Base-by-base conservation (phyloP, 1,140 invertebrate species). In the Bombus waltoni region DNA sequence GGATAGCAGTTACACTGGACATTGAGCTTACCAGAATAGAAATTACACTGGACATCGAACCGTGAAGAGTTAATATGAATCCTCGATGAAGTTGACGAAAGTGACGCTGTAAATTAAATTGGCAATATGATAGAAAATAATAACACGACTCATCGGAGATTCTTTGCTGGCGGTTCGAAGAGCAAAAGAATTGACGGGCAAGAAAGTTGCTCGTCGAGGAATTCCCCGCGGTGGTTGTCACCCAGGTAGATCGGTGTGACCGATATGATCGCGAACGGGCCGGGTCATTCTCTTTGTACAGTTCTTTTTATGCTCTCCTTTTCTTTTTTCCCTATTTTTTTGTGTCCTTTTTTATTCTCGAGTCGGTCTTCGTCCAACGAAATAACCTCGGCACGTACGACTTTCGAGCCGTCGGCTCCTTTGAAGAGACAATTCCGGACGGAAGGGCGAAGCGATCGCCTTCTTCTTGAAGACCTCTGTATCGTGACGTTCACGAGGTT, bases 201-300 rank as follows among this genome's bases (percentile, higher is more conserved):
- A 85, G 87, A 72, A 88, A 83, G 59, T 62, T 47, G 72, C 44
- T 42, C 70, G 57, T 5, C 18, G 25, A 65, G 35, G 44, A 57
- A 83, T 66, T 73, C 42, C 71, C 65, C 42, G 42, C n/a, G 65
- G 86, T 66, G 59, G 77, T 87, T 88, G 92, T 93, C 92, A 93
- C 91, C 89, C 91, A 93, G 87, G 87, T 85, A 90, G 89, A 90
- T 90, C 89, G 81, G 75, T 82, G 66, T 88, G 85, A 80, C 75
- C 80, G 92, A 92, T 92, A 92, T 88, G 77, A 79, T 89, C 74
- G 76, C 83, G 76, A 86, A 88, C 83, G 74, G 88, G 84, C 72
- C 80, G 76, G 83, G 88, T 82, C 88, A 88, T 86, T 89, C 89
- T 87, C 89, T 90, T 87, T 87, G 80, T 89, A 68, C 74, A 28